Evolutionary conservation across 2,113 vertebrate genomes (phyloP).

Genomic region (Nanorana parkeri): DNA sequence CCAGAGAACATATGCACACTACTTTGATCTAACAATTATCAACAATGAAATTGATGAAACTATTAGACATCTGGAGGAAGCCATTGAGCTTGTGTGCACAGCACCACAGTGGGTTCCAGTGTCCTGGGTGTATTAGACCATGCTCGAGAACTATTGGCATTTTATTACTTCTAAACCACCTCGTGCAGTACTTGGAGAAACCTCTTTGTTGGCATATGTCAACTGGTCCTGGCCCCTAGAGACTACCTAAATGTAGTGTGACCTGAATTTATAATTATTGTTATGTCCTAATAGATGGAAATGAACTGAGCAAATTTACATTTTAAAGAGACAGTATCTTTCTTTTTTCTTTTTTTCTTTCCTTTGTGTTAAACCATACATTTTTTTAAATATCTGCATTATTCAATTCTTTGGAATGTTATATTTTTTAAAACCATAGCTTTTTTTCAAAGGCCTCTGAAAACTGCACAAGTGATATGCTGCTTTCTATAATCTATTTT

Average conservation of each 20-base stretch:
- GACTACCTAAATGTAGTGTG: slow-evolving; percentile 91
- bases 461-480: slow-evolving; percentile 89
- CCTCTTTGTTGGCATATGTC: slow-evolving; percentile 76
- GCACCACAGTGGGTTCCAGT: slow-evolving; percentile 97
- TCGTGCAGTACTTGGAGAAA: slow-evolving; percentile 77
- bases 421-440: slow-evolving; percentile 85
- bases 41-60: slow-evolving; percentile 99
- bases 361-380: slow-evolving; percentile 83
- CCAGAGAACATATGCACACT: slow-evolving; percentile 97
- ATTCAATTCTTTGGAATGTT: slow-evolving; percentile 85
- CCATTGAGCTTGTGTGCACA: slow-evolving; percentile 94
- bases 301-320: slow-evolving; percentile 68
- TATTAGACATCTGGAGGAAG: slow-evolving; percentile 96
- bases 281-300: slow-evolving; percentile 95
- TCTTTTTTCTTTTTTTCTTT: slow-evolving; percentile 77
- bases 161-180: slow-evolving; percentile 75
- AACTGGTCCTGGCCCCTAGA: slow-evolving; percentile 83
- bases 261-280: slow-evolving; percentile 94
- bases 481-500: slow-evolving; percentile 89
- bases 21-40: slow-evolving; percentile 98
- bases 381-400: slow-evolving; percentile 81
- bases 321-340: slow-evolving; percentile 88
- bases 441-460: slow-evolving; percentile 86
- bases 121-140: slow-evolving; percentile 95
- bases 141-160: slow-evolving; percentile 68